Percentiles rank a stretch among this genome's conserved stretches.
These are phyloP conservation scores for Drosophila stalkeri DNA, from an alignment of 2,888 invertebrate genomes.

Conservation along the genomic window DNA sequence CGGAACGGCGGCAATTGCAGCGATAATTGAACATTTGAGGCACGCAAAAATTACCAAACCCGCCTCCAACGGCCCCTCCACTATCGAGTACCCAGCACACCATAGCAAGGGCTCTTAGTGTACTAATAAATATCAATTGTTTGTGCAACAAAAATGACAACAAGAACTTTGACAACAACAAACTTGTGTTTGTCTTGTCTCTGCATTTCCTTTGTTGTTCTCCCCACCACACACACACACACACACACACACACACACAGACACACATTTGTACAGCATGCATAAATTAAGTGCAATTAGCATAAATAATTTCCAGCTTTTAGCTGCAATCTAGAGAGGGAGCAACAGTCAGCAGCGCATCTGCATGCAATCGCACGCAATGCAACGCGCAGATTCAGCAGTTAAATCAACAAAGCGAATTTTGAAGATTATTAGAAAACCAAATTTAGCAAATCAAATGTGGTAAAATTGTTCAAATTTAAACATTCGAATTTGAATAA, in stretches of 20 bases:
- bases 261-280: constrained; percentile 40
- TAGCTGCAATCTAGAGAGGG: constrained; percentile 61
- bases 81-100: neutral
- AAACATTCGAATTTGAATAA: neutral
- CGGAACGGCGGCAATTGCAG: constrained; percentile 39
- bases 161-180: constrained; percentile 17
- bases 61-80: neutral
- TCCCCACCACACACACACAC: constrained; percentile 42
- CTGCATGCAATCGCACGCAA: constrained; percentile 32
- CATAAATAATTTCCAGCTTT: constrained; percentile 80
- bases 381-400: constrained; percentile 6
- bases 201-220: constrained; percentile 53
- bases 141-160: constrained; percentile 25
- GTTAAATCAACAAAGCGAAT: constrained; percentile 31
- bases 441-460: constrained; percentile 19
- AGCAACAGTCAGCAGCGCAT: constrained; percentile 30
- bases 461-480: neutral
- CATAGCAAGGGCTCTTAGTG: constrained; percentile 22
- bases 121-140: constrained; percentile 69
- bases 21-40: constrained; percentile 69
- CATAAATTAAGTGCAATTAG: constrained; percentile 81
- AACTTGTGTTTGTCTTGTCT: constrained; percentile 43
- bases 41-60: constrained; percentile 54
- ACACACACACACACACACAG: constrained; percentile 5
- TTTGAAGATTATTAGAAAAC: constrained; percentile 18